Percentiles rank a stretch among this genome's conserved stretches.
Conservation (phyloP, 2,113 vertebrate genomes). For the Sturnus vulgaris region DNA sequence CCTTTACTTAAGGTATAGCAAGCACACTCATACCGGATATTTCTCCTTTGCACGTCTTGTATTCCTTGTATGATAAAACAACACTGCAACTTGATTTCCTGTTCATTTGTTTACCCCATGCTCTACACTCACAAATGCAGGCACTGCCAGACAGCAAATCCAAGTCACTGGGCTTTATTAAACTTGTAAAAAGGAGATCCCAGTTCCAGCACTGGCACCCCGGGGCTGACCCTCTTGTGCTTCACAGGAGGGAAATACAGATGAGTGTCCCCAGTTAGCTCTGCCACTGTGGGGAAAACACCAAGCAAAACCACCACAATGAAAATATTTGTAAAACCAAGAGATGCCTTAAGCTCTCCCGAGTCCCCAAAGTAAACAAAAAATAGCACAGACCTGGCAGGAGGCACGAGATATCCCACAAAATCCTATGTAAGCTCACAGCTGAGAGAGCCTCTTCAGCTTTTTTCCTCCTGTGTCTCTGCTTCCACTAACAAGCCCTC, state of each 20-base stretch:
- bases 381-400: not conserved
- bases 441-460: not conserved
- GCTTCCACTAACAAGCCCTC: not conserved
- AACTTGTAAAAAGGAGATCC: slow-evolving; percentile 40
- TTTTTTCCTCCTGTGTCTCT: not conserved
- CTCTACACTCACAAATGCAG: slow-evolving; percentile 1
- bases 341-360: not conserved
- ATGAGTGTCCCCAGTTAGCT: not conserved
- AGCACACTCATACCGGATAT: not conserved
- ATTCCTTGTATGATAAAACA: slow-evolving; percentile 42
- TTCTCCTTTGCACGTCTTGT: not conserved
- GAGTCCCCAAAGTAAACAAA: not conserved
- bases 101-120: slow-evolving; percentile 1
- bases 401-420: fast-evolving
- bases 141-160: not conserved
- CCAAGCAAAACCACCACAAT: not conserved
- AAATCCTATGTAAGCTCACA: not conserved
- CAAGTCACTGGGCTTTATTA: slow-evolving; percentile 29
- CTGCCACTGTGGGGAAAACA: not conserved
- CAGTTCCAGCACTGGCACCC: not conserved
- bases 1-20: slow-evolving; percentile 14
- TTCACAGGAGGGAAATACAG: not conserved
- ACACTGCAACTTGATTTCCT: slow-evolving; percentile 30
- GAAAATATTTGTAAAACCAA: not conserved
- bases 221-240: not conserved